phyloP scores from a whole-genome alignment of 1,140 invertebrate genomes.

The Drosophila malerkotliana region DNA sequence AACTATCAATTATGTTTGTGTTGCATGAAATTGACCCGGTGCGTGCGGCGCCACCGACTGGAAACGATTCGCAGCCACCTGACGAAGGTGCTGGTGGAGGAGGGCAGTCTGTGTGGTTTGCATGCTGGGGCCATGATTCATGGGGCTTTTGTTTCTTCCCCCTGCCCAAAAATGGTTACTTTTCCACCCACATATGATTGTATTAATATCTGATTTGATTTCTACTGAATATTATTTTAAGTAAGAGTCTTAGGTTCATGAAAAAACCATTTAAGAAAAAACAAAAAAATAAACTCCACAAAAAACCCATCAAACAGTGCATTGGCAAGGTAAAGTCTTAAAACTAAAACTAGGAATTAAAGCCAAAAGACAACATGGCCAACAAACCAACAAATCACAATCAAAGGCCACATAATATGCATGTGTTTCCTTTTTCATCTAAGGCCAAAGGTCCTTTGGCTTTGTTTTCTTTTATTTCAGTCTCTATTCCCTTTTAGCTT shows the following conservation, averaged over 20 bases:
- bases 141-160: not conserved
- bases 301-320: conserved; percentile 30
- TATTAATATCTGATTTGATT: not conserved
- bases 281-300: conserved; percentile 20
- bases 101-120: conserved; percentile 2
- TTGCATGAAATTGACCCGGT: conserved; percentile 76
- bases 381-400: conserved; percentile 3
- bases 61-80: conserved; percentile 20
- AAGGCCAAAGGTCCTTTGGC: conserved; percentile 19
- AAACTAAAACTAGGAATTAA: conserved; percentile 24
- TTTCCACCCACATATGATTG: not conserved
- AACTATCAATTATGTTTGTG: conserved; percentile 76
- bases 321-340: conserved; percentile 4
- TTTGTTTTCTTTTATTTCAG: conserved; percentile 20
- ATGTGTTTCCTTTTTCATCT: conserved; percentile 21
- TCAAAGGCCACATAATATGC: conserved; percentile 38
- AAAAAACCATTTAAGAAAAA: not conserved
- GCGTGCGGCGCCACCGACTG: conserved; percentile 58
- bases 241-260: not conserved
- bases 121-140: conserved; percentile 56
- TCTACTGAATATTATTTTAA: not conserved
- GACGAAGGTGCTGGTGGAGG: conserved; percentile 20
- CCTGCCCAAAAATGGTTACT: not conserved
- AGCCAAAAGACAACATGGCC: conserved; percentile 20
- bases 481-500: conserved; percentile 6